Conservation (phyloP, 2,888 invertebrate genomes). For the Trissoscelio sp. region DNA sequence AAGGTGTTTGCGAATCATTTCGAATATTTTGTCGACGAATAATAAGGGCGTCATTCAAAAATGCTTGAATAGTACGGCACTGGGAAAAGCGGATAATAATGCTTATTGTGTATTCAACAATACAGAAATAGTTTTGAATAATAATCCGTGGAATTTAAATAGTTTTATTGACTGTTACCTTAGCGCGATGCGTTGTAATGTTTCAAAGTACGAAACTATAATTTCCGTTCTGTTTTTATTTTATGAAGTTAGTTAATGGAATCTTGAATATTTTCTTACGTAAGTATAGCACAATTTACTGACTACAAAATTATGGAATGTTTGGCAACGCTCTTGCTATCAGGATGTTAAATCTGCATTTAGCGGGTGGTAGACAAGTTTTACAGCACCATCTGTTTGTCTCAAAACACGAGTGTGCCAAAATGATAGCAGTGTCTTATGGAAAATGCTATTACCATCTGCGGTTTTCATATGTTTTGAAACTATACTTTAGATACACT, state of each 20-base stretch:
- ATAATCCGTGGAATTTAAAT: neutral
- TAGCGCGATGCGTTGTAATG: neutral
- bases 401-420: conserved; percentile 8
- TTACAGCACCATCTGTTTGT: conserved; percentile 31
- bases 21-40: conserved; percentile 23
- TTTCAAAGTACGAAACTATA: neutral
- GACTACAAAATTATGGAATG: conserved; percentile 15
- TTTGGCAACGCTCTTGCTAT: conserved; percentile 19
- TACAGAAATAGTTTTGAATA: conserved; percentile 1
- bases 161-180: neutral
- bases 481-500: conserved; percentile 15
- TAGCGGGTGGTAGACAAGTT: conserved; percentile 24
- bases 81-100: conserved; percentile 13
- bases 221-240: conserved; percentile 1
- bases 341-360: conserved; percentile 32
- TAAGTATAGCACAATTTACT: neutral
- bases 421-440: conserved; percentile 20
- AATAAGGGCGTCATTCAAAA: conserved; percentile 19
- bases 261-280: neutral
- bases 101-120: conserved; percentile 8
- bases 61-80: neutral
- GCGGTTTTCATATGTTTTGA: neutral
- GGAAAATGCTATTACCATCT: conserved; percentile 18
- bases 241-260: conserved; percentile 5
- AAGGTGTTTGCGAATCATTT: conserved; percentile 45